Percentiles rank a stretch among this genome's conserved stretches.
Evolutionary conservation across 2,113 vertebrate genomes (phyloP).

Genomic region (Ptilonorhynchus violaceus): DNA sequence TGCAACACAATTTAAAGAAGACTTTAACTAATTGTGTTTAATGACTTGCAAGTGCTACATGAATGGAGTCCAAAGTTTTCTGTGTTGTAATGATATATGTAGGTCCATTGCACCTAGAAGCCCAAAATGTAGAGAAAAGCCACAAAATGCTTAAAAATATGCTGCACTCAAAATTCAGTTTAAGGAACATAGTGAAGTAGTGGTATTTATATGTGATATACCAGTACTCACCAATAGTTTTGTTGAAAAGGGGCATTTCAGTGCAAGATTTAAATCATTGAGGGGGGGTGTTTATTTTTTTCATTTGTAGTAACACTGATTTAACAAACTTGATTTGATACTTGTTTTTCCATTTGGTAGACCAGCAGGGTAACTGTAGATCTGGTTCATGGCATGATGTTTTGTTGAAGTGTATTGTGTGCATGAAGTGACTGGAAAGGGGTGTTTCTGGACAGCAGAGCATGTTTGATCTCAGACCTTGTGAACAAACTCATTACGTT

Average conservation of each 20-base stretch:
- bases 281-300: background rate
- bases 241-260: accelerated
- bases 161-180: background rate
- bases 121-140: background rate
- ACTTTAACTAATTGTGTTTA: background rate
- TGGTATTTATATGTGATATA: background rate
- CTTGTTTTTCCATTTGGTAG: background rate
- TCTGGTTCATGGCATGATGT: background rate
- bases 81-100: background rate
- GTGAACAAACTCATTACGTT: background rate
- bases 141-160: background rate
- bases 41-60: background rate
- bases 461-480: background rate
- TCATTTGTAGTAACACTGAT: background rate
- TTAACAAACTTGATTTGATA: background rate
- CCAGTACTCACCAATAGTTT: background rate
- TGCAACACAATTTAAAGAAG: background rate
- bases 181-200: background rate
- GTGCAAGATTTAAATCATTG: background rate
- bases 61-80: background rate
- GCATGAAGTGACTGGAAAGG: background rate
- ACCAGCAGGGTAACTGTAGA: background rate
- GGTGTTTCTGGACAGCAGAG: background rate
- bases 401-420: accelerated
- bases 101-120: accelerated